Base-by-base conservation (phyloP, 92 coral and sea anemone species). In the Palythoa grandiflora region DNA sequence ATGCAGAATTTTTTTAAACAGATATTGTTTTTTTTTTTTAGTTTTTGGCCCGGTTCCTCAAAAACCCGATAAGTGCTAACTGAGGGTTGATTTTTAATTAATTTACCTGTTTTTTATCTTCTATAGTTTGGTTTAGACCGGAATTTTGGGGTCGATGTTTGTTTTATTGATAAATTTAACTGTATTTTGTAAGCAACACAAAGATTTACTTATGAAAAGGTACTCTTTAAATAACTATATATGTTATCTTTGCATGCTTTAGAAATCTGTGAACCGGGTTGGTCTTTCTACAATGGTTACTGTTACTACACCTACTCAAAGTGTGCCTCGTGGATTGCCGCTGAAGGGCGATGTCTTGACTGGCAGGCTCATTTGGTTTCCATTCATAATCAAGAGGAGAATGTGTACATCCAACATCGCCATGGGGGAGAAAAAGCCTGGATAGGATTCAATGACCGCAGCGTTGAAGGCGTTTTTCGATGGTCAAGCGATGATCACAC, bases 331-430 rank as follows among this genome's bases (percentile, higher is more conserved):
- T 90, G 93, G 93, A 51, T 81, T 37, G 47, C 77, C 35, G 93
- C 93, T 48, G 90, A 57, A 35, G 57, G 50, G 53, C 79, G 37
- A 51, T 90, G 93, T 38, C 40, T 70, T 36, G 75, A 71, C 7
- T 79, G 78, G 88, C 80, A 47, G 52, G 84, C 90, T 9, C 76
- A 87, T 13, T 20, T 90, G 51, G 93, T 86, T 28, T 86, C 90
- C 20, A 89, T 90, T 53, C 93, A 87, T 63, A 90, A 87, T 79
- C 90, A 90, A 50, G 90, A 90, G 21, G 93, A 90, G 79, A 90
- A 90, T 10, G 93, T 90, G 3, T 90, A 86, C 78, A 73, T 90
- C 14, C 93, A 90, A 20, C 93, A 90, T 61, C 93, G 88, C 10
- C 93, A 83, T 39, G 73, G 74, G 38, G 89, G 93, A 37, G 91